Evolutionary conservation across 2,797 vertebrate species (phyloP).

Genomic region (Megalops cyprinoides): DNA sequence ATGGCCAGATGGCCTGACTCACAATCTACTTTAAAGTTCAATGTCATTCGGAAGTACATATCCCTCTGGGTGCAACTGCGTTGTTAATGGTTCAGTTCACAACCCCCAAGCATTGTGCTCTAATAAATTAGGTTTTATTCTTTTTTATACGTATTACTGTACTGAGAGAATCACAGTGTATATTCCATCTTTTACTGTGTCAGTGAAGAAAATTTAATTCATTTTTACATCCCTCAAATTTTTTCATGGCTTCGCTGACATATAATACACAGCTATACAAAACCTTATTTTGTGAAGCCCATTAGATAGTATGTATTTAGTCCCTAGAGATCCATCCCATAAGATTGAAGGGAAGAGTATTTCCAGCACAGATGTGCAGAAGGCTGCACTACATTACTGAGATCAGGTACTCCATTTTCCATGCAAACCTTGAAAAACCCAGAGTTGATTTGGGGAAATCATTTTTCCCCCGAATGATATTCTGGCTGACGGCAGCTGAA

Average conservation of each 20-base stretch:
- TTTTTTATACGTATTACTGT: conserved; percentile 66
- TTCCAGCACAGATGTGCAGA: background rate
- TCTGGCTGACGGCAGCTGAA: background rate
- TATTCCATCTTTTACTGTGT: background rate
- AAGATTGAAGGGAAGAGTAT: background rate
- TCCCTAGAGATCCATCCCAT: background rate
- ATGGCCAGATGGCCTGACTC: conserved; percentile 47
- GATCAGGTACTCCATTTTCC: background rate
- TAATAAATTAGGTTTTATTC: conserved; percentile 64
- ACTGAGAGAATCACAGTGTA: conserved; percentile 63
- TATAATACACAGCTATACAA: background rate
- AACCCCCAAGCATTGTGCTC: conserved; percentile 58
- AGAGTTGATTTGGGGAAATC: background rate
- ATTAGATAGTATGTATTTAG: background rate
- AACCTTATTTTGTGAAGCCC: conserved; percentile 6
- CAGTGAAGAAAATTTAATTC: background rate
- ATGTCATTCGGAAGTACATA: conserved; percentile 69
- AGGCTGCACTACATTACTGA: background rate
- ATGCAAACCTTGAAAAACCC: background rate
- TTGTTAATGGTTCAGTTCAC: conserved; percentile 67
- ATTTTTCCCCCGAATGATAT: no score
- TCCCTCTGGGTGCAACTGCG: conserved; percentile 64
- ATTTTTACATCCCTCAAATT: background rate
- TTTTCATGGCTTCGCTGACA: background rate
- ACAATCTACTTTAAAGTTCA: conserved; percentile 69